Conservation (phyloP, 2,113 vertebrate species). For the Elephantulus edwardii region DNA sequence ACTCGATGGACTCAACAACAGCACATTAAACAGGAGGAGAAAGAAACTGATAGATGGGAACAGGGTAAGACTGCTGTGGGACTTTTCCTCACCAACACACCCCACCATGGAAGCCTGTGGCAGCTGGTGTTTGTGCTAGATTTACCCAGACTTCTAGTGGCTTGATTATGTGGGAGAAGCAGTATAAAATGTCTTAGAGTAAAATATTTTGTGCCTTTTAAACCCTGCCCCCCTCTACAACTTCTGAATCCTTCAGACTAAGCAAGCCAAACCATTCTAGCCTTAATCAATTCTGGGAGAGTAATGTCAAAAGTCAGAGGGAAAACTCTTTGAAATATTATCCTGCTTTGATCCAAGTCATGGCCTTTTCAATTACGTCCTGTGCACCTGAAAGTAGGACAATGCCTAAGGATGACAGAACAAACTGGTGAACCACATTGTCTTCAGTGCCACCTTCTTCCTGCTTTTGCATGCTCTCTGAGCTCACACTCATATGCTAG, state of each 20-base stretch:
- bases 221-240: background rate
- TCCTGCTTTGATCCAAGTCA: background rate
- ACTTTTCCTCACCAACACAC: background rate
- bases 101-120: background rate
- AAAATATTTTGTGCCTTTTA: conserved; percentile 22
- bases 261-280: background rate
- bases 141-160: background rate
- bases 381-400: background rate
- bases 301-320: background rate
- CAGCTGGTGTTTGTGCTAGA: background rate
- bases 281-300: background rate
- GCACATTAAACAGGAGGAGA: background rate
- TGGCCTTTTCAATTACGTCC: background rate
- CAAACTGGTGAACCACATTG: no score
- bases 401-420: background rate
- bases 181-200: conserved; percentile 11
- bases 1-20: no score
- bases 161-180: background rate
- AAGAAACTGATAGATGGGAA: fast-evolving
- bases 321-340: background rate
- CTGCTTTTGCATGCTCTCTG: background rate
- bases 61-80: fast-evolving
- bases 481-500: no score
- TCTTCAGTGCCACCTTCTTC: no score
- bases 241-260: background rate